phyloP scores from a whole-genome alignment of 2,888 invertebrate species.

The Lochmaea capreae region DNA sequence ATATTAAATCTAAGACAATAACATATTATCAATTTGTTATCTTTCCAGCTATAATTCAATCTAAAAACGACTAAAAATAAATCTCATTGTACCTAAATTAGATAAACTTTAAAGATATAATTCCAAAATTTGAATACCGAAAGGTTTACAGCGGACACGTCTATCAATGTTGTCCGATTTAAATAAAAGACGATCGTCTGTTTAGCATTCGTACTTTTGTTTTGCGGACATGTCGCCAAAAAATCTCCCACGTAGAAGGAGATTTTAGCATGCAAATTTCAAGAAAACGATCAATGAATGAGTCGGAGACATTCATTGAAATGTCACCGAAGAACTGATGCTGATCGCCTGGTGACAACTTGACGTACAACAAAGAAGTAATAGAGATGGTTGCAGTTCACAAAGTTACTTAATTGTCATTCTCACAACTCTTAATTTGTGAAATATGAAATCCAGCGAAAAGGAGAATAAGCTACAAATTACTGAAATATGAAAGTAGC shows the following conservation, averaged over 20 bases:
- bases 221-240: conserved; percentile 54
- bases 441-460: too few relatives aligned
- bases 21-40: conserved; percentile 64
- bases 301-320: conserved; percentile 54
- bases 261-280: conserved; percentile 58
- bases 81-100: conserved; percentile 59
- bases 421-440: neutral
- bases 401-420: neutral
- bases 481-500: too few relatives aligned
- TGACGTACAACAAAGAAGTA: conserved; percentile 52
- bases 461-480: too few relatives aligned
- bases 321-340: conserved; percentile 52
- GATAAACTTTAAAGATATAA: conserved; percentile 60
- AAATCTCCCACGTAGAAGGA: conserved; percentile 61
- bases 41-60: conserved; percentile 62
- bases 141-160: conserved; percentile 61
- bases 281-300: conserved; percentile 49
- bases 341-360: conserved; percentile 55
- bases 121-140: conserved; percentile 58
- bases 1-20: conserved; percentile 52
- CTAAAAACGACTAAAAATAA: conserved; percentile 58
- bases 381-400: conserved; percentile 20
- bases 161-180: conserved; percentile 60
- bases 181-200: conserved; percentile 61
- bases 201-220: conserved; percentile 58